phyloP scores from a whole-genome alignment of 2,797 vertebrate species.

The Dendrocincla tyrannina region DNA sequence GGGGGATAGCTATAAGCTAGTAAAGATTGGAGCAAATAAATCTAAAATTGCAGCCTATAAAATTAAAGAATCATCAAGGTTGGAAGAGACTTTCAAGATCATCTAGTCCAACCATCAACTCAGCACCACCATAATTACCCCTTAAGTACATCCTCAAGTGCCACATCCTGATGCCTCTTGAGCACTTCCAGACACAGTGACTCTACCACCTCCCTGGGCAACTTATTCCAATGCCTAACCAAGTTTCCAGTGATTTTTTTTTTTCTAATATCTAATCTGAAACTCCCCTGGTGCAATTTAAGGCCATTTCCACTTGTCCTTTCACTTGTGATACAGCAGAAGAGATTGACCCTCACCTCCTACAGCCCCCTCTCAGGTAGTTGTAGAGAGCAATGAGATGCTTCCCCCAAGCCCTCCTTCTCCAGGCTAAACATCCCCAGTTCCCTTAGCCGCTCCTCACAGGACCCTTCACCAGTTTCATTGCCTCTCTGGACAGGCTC shows the following conservation, averaged over 20 bases:
- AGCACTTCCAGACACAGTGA: neutral
- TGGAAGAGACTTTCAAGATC: neutral
- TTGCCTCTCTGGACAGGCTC: neutral
- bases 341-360: fast-evolving
- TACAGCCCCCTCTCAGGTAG: neutral
- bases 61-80: neutral
- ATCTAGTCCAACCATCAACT: neutral
- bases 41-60: neutral
- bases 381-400: neutral
- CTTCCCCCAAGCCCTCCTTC: neutral
- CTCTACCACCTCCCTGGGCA: neutral
- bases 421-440: neutral
- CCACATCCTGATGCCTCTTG: neutral
- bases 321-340: neutral
- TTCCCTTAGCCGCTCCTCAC: neutral
- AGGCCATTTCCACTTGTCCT: neutral
- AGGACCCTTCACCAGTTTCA: neutral
- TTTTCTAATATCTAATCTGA: neutral
- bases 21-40: neutral
- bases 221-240: neutral
- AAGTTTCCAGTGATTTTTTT: neutral
- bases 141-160: neutral
- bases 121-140: neutral
- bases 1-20: neutral
- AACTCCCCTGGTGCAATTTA: neutral